Base-by-base conservation (phyloP, 2,888 invertebrate species). In the Eristalis arbustorum region DNA sequence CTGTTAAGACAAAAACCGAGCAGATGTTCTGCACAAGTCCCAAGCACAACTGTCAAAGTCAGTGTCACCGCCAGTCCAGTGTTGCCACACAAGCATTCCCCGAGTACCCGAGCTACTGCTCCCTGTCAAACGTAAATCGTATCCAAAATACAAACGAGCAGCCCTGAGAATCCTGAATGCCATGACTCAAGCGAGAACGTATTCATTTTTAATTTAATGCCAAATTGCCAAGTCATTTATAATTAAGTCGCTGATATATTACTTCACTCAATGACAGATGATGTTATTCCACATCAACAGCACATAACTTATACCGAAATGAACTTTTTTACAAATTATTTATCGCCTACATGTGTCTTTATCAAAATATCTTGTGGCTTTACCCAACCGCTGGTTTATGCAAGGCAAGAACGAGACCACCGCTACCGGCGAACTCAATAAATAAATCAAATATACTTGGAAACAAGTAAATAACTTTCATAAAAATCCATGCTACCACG, bases 361-460 rank as follows among this genome's bases (percentile, higher is more conserved):
- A 78, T 83, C 63, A 78, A 76, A 64, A 78, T 74, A 68, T 74
- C 25, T 57, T 59, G 68, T 68, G 63, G 49, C 67, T 78, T 76
- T 14, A 28, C 28, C 25, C 25, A 37, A 64, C 59, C 68, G 31
- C 59, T 56, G 68, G 37, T 64, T 69, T 64, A 34, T 31, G 42
- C 63, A 71, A 59, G 69, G 25, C 34, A 64, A 71, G 28, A 69
- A 71, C 28, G 57, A 57, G 57, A 67, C 18, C 57, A 49, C 18
- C 49, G 18, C n/a, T 18, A 73, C 63, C 64, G 66, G 64, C 66
- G 59, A 31, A 80, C 66, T 67, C 56, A 75, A 75, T 84, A 80
- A 75, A 84, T 84, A 67, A 80, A 80, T 84, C 84, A 80, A 76
- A 74, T 74, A 62, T 68, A 80, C 73, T 80, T 80, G 62, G 62